A percentile compares a stretch with the other conserved stretches of the same genome.
These are phyloP conservation scores for Gallinago solitaria DNA, from an alignment of 2,797 vertebrate species.

Conservation along the genomic window DNA sequence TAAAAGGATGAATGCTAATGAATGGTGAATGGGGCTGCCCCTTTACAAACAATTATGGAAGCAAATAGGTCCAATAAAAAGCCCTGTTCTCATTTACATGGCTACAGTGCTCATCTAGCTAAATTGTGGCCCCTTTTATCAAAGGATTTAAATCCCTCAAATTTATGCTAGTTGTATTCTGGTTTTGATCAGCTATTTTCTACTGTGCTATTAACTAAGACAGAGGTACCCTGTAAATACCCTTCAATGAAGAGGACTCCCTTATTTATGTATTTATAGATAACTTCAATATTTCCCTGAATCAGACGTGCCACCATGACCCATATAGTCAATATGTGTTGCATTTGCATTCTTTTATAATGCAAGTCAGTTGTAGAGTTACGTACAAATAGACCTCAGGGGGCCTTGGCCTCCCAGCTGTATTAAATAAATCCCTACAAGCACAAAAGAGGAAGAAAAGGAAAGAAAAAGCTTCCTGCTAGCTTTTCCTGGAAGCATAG, in stretches of 20 bases:
- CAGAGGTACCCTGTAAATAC: neutral
- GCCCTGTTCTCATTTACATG: neutral
- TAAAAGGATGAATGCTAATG: neutral
- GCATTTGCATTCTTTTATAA: constrained; percentile 69
- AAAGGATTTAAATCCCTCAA: neutral
- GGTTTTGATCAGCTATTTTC: neutral
- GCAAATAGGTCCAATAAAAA: constrained; percentile 22
- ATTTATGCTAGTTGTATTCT: constrained; percentile 8
- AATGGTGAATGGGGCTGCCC: neutral
- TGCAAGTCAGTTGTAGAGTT: constrained; percentile 48
- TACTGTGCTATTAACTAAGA: neutral
- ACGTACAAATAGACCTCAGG: constrained; percentile 18
- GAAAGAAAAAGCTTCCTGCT: constrained; percentile 60
- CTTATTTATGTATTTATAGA: neutral
- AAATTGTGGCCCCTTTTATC: neutral
- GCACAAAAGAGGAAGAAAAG: constrained; percentile 52
- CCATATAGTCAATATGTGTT: constrained; percentile 12
- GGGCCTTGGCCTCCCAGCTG: constrained; percentile 38
- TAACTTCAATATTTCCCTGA: constrained; percentile 25
- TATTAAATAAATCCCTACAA: constrained; percentile 58
- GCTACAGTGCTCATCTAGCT: neutral
- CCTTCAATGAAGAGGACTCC: neutral
- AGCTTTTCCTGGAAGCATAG: constrained; percentile 53
- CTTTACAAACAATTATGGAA: neutral
- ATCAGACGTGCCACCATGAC: neutral